These are phyloP conservation scores for Rissa tridactyla DNA, from an alignment of 2,113 vertebrate species.

Conservation along the genomic window DNA sequence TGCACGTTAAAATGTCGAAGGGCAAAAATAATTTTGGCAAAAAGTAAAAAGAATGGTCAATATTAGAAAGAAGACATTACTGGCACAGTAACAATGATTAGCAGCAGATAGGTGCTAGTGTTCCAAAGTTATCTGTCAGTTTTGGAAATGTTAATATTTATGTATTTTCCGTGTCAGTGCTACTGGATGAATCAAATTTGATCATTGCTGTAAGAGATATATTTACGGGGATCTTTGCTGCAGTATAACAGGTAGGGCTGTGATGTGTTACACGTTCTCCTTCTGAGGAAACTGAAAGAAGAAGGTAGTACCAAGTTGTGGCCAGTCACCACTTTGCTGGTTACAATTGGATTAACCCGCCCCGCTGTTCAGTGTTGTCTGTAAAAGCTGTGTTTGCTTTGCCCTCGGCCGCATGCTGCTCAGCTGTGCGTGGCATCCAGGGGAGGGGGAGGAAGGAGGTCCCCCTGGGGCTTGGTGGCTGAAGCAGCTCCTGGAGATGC, in stretches of 20 bases:
- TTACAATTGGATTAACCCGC: background rate
- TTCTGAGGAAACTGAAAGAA: background rate
- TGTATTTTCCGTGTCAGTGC: background rate
- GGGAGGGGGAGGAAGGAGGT: background rate
- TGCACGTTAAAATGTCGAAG: background rate
- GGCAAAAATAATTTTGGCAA: background rate
- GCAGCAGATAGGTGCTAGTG: background rate
- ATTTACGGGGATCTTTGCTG: background rate
- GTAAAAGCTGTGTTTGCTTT: background rate
- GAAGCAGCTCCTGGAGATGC: slow-evolving; percentile 6
- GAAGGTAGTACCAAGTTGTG: background rate
- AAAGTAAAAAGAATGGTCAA: background rate
- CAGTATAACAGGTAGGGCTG: background rate
- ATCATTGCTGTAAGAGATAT: background rate
- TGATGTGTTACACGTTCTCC: background rate
- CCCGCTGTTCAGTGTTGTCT: rapidly evolving
- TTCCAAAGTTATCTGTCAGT: background rate
- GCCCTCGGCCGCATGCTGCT: rapidly evolving
- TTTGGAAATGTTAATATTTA: background rate
- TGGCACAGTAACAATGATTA: background rate
- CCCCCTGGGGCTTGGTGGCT: rapidly evolving
- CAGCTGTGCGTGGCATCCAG: rapidly evolving
- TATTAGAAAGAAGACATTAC: background rate
- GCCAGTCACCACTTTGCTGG: background rate
- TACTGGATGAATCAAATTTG: background rate